Evolutionary conservation across 2,797 vertebrate genomes (phyloP).

Genomic region (Falco concolor): DNA sequence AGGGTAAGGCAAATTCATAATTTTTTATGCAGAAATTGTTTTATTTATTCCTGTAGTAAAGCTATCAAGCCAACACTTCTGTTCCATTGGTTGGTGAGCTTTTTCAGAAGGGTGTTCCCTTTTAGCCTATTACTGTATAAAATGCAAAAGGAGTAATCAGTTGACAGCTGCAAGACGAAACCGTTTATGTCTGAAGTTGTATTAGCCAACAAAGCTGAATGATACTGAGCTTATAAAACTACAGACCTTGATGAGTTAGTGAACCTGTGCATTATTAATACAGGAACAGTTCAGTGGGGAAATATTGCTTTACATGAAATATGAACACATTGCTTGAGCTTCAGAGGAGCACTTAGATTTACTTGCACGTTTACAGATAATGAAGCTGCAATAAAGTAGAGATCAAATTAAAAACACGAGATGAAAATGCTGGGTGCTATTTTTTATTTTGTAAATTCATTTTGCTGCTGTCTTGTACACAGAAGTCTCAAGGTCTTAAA

Average conservation of each 20-base stretch:
- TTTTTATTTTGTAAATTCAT: background rate
- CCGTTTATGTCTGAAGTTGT: background rate
- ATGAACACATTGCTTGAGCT: background rate
- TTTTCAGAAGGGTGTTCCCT: background rate
- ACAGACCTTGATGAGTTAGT: background rate
- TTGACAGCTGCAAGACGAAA: background rate
- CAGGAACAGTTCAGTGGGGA: background rate
- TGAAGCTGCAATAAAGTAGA: background rate
- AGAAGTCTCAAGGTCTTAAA: background rate
- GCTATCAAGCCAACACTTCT: background rate
- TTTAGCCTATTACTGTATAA: background rate
- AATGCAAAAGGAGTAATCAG: background rate
- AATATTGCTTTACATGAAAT: background rate
- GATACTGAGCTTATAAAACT: background rate
- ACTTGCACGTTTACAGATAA: background rate
- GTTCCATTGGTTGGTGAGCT: background rate
- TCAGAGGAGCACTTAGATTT: background rate
- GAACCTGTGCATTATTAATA: background rate
- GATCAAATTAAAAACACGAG: background rate
- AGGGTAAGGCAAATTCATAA: fast-evolving
- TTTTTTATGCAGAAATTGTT: background rate
- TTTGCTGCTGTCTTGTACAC: background rate
- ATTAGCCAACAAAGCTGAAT: background rate
- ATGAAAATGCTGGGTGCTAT: background rate
- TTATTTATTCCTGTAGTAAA: background rate